phyloP scores from a whole-genome alignment of 2,113 vertebrate genomes.

The Callopanchax toddi region DNA sequence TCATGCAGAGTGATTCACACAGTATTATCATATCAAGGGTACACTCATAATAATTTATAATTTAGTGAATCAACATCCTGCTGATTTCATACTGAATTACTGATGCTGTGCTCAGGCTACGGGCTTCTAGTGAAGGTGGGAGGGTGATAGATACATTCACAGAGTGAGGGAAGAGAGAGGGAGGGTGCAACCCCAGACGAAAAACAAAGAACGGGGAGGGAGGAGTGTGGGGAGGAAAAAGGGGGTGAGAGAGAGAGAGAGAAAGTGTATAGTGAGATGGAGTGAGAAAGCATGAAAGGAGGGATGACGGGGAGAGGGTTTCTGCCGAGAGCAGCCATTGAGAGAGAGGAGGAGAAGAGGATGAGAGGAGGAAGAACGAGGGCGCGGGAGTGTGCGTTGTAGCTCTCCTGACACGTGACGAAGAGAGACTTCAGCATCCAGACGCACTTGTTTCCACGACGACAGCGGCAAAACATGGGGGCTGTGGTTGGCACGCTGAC shows the following conservation, averaged over 20 bases:
- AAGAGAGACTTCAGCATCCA: slow-evolving; percentile 60
- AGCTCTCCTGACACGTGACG: slow-evolving; percentile 68
- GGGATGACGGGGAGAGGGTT: slow-evolving; percentile 48
- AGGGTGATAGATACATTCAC: slow-evolving; percentile 26
- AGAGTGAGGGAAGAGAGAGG: slow-evolving; percentile 15
- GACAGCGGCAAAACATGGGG: slow-evolving; percentile 85
- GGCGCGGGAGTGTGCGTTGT: slow-evolving; percentile 32
- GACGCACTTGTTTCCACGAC: slow-evolving; percentile 75
- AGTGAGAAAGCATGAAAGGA: slow-evolving; percentile 47
- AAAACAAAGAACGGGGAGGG: slow-evolving; percentile 41
- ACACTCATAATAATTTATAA: slow-evolving; percentile 50
- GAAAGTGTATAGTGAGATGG: slow-evolving; percentile 30
- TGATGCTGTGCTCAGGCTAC: slow-evolving; percentile 31
- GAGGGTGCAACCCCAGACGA: slow-evolving; percentile 41
- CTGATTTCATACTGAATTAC: slow-evolving; percentile 59
- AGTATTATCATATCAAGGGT: slow-evolving; percentile 40
- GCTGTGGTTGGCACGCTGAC: slow-evolving; percentile 97
- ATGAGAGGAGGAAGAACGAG: slow-evolving; percentile 51
- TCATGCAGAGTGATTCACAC: slow-evolving; percentile 34
- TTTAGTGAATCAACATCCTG: slow-evolving; percentile 62
- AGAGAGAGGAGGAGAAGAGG: slow-evolving; percentile 45
- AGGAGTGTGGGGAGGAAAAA: slow-evolving; percentile 22
- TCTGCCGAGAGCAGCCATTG: slow-evolving; percentile 44
- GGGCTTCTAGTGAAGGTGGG: slow-evolving; percentile 37
- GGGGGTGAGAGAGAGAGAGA: slow-evolving; percentile 29